Percentiles rank a stretch among this genome's conserved stretches.
Evolutionary conservation across 2,888 invertebrate species (phyloP).

Genomic region (Nephrotoma appendiculata): DNA sequence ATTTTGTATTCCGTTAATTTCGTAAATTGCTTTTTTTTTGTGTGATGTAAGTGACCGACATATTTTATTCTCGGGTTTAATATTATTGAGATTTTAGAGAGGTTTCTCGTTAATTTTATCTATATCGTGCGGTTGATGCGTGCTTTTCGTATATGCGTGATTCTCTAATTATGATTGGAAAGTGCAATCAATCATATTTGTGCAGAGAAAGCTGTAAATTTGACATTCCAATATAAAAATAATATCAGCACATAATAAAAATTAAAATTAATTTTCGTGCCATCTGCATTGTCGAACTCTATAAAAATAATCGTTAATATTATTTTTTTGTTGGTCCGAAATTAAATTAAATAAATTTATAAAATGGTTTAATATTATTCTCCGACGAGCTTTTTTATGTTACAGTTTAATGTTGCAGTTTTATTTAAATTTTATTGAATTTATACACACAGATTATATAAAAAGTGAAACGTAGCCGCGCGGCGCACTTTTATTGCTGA

Average conservation of each 20-base stretch:
- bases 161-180: background rate
- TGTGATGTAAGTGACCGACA: background rate
- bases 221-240: background rate
- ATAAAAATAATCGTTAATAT: background rate
- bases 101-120: background rate
- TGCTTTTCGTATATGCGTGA: background rate
- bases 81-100: background rate
- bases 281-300: background rate
- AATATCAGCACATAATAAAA: background rate
- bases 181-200: background rate
- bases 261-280: background rate
- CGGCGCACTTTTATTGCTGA: background rate
- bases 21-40: background rate
- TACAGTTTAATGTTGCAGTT: background rate
- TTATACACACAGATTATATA: background rate
- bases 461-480: background rate
- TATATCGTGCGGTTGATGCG: background rate
- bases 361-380: background rate
- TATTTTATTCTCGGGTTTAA: background rate
- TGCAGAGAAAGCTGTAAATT: background rate
- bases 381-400: background rate
- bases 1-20: background rate
- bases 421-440: background rate
- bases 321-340: background rate
- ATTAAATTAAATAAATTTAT: background rate